Percentiles rank a stretch among this genome's conserved stretches.
Conservation (phyloP, 2,797 vertebrate species). For the Sciurus carolinensis region DNA sequence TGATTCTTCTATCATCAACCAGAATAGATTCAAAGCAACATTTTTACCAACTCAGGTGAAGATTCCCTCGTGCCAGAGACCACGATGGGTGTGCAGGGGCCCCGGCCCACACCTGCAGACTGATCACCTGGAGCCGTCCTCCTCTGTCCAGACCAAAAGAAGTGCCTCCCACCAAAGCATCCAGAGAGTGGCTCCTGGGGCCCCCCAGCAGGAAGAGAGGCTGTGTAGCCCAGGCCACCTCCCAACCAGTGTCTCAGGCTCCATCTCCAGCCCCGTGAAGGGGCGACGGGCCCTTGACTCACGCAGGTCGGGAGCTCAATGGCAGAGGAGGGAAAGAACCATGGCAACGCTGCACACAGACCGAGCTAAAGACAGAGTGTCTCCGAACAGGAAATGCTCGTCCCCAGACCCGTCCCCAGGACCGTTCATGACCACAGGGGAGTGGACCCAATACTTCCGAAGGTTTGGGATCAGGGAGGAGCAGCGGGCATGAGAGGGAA, state of each 20-base stretch:
- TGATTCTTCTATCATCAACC: constrained; percentile 1
- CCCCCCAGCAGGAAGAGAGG: background rate
- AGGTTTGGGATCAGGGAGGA: background rate
- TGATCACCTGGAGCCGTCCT: background rate
- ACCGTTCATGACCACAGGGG: background rate
- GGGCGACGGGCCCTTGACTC: background rate
- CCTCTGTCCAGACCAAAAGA: background rate
- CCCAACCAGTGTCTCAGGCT: background rate
- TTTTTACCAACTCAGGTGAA: background rate
- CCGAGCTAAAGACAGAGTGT: background rate
- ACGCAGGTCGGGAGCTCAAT: fast-evolving
- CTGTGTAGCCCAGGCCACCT: background rate
- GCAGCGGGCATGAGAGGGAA: background rate
- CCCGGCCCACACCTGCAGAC: background rate
- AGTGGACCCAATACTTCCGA: background rate
- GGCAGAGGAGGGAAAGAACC: background rate
- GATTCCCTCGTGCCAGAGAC: background rate
- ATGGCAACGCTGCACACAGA: fast-evolving
- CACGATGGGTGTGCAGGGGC: background rate
- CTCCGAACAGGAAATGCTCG: background rate
- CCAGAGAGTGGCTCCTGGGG: background rate
- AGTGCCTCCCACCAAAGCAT: background rate
- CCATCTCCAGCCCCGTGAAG: background rate
- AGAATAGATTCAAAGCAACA: background rate
- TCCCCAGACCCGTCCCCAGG: too few species aligned